Base-by-base conservation (phyloP, 2,888 invertebrate species). In the Sphinx pinastri region DNA sequence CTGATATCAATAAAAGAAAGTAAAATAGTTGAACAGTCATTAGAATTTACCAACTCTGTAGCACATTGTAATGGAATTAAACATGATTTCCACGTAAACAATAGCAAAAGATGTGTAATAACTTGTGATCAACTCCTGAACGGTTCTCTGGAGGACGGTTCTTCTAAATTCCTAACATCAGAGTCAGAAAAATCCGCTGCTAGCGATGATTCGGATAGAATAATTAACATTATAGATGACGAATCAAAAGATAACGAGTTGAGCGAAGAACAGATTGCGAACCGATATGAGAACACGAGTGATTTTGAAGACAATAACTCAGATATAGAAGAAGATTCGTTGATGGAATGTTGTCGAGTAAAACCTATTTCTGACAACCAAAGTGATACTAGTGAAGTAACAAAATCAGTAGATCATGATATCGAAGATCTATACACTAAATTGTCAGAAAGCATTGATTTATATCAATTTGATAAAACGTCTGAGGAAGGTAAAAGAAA, bases 301-400 rank as follows among this genome's bases (percentile, higher is more conserved):
- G 82, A 83, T 31, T 82, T 79, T 66, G 84, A 84, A 11, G 76
- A 75, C 12, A 81, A 84, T 3, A 77, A 76, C 70, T 83, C 87
- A 3, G 89, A 92, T 71, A 80, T 92, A 2, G 93, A 92, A 69
- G 88, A 88, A 73, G 93, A 93, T 74, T 93, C 93, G 0, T 80
- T 93, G n/a, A 84, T 85, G 76, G 86, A 84, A 76, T 75, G 75
- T 31, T 74, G 69, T 60, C 77, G 79, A 47, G 68, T 5, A 5
- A 75, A 74, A 55, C 69, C 67, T 6, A 74, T 76, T 49, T 71
- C 16, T 52, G 80, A 80, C 12, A 76, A 75, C 51, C 70, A 73
- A 12, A 87, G 85, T 70, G 86, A 86, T n/a, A 75, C 73, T 0
- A 86, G 83, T 73, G 83, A 79, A 51, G 77, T 86, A 6, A 83